Evolutionary conservation across 2,113 vertebrate species (phyloP).

Genomic region (Jacana jacana): DNA sequence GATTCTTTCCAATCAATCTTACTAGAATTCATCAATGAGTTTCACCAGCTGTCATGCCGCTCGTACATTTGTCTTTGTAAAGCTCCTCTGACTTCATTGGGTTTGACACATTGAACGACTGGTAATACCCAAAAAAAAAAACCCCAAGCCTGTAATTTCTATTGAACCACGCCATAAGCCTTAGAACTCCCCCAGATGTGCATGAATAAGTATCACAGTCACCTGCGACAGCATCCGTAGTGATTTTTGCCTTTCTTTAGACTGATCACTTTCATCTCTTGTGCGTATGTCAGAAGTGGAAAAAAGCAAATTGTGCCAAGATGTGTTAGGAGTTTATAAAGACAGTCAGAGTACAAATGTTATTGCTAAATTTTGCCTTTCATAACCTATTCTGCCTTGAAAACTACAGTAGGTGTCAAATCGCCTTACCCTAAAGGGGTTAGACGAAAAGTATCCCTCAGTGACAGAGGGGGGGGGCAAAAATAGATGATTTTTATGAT

Average conservation of each 20-base stretch:
- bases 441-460: neutral
- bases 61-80: slow-evolving; percentile 25
- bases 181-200: neutral
- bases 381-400: neutral
- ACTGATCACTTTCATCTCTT: neutral
- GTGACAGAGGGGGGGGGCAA: neutral
- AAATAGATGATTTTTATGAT: neutral
- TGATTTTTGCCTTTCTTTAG: slow-evolving; percentile 23
- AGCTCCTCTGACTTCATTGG: slow-evolving; percentile 11
- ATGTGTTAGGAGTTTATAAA: slow-evolving; percentile 26
- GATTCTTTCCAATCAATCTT: slow-evolving; percentile 41
- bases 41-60: slow-evolving; percentile 28
- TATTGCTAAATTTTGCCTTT: neutral
- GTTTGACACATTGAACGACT: slow-evolving; percentile 34
- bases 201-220: slow-evolving; percentile 44
- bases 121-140: neutral
- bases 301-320: slow-evolving; percentile 7
- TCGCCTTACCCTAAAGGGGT: neutral
- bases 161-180: neutral
- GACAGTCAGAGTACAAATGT: slow-evolving; percentile 6
- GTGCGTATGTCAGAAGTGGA: neutral
- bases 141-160: slow-evolving; percentile 28
- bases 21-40: slow-evolving; percentile 34
- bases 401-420: slow-evolving; percentile 30
- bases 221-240: slow-evolving; percentile 47